Evolutionary conservation across 2,113 vertebrate genomes (phyloP).

Genomic region (Petroica traversi): DNA sequence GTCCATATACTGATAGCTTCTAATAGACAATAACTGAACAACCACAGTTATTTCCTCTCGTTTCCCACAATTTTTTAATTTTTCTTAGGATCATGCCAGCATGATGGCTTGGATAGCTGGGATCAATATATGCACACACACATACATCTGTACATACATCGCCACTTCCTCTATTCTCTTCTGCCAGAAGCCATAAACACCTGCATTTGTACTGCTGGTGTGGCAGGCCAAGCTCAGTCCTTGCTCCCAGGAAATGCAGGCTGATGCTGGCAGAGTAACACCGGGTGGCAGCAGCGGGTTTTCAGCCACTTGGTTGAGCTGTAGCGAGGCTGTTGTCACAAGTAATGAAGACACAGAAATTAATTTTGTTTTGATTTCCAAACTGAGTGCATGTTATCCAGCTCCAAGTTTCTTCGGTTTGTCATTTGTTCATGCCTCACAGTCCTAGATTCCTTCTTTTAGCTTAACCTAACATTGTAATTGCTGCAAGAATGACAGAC

Average conservation of each 20-base stretch:
- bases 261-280: conserved; percentile 40
- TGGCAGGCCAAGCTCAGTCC: not conserved
- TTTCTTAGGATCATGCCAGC: not conserved
- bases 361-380: conserved; percentile 1
- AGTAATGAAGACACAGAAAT: not conserved
- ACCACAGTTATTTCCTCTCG: not conserved
- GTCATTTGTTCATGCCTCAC: conserved; percentile 2
- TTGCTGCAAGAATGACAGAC: not conserved
- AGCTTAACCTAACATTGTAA: not conserved
- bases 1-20: not conserved
- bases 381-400: not conserved
- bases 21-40: not conserved
- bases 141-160: not conserved
- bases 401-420: not conserved
- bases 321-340: not conserved
- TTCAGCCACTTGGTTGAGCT: conserved; percentile 38
- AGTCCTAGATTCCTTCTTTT: not conserved
- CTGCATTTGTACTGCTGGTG: fast-evolving
- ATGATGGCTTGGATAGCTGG: not conserved
- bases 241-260: not conserved
- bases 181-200: not conserved
- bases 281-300: conserved; percentile 79
- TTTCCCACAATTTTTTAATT: not conserved
- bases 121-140: not conserved
- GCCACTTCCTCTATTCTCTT: not conserved